Base-by-base conservation (phyloP, 2,888 invertebrate genomes). In the Rhopalosiphum nymphaeae region DNA sequence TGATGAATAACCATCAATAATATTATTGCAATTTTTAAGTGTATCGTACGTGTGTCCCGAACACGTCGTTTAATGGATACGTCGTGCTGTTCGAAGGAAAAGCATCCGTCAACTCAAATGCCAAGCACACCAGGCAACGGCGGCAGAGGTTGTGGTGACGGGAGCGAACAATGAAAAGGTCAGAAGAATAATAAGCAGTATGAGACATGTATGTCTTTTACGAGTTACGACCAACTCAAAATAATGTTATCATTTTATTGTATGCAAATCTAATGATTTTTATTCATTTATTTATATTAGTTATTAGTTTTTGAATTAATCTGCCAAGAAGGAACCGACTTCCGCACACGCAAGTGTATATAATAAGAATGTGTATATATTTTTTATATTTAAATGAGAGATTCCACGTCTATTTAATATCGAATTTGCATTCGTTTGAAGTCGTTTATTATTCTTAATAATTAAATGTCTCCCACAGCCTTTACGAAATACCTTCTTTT, bases 401-500 rank as follows among this genome's bases (percentile, higher is more conserved):
- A 67, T 26, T 25, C 67, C 21, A 21, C 44, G 11, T 42, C 78
- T 61, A 61, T 61, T 87, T 92, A 61, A 42, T 29, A 9, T 11
- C 25, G 46, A 89, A 93, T 93, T 93, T 90, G 36, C 93, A 93
- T 93, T 67, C 57, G 85, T 93, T 93, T 93, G 93, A 93, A 90
- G 89, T 93, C 84, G 49, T 93, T 89, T 57, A 85, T 90, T 93
- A 85, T 93, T 85, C 93, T 36, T 26, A 56, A 85, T 89, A 93
- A 89, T 89, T 90, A 90, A 89, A 93, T 46, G 57, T 93, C 85
- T 90, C 46, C 26, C 46, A 26, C 89, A 93, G 85, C 44, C n/a
- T 57, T 57, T 57, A 44, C 16, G 36, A 85, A 89, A 90, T 85
- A 90, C 56, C 13, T 46, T 78, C 44, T 46, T 93, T 89, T 92